Evolutionary conservation across 2,797 vertebrate species (phyloP).

Genomic region (Simalia tracyae): DNA sequence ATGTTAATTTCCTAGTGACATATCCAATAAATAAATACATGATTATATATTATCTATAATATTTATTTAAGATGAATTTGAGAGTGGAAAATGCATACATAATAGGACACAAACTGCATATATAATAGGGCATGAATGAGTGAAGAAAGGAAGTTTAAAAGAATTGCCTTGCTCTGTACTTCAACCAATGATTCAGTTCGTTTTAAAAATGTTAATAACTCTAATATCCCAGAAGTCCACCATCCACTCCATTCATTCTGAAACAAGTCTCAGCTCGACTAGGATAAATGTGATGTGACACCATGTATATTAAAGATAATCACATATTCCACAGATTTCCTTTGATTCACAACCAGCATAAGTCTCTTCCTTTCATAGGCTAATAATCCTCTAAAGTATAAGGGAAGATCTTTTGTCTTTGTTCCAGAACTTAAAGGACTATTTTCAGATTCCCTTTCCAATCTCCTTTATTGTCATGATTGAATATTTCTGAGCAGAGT

Average conservation of each 20-base stretch:
- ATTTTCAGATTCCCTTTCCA: not conserved
- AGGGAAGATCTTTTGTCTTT: conserved; percentile 42
- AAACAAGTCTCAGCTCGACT: conserved; percentile 23
- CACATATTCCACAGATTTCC: not conserved
- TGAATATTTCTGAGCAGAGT: not conserved
- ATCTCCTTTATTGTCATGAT: not conserved
- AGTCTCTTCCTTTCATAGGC: conserved; percentile 32
- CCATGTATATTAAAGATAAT: conserved; percentile 31
- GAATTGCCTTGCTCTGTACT: conserved; percentile 26
- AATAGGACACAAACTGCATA: not conserved
- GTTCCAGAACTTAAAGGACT: not conserved
- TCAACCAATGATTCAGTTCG: conserved; percentile 2
- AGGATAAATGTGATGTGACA: conserved; percentile 41
- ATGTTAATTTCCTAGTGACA: conserved; percentile 7
- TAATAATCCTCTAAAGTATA: conserved; percentile 34
- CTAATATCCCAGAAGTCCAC: conserved; percentile 11
- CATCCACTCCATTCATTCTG: not conserved
- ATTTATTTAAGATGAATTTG: conserved; percentile 37
- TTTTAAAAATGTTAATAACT: conserved; percentile 21
- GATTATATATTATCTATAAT: not conserved
- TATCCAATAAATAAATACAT: conserved; percentile 36
- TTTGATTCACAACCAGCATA: conserved; percentile 37
- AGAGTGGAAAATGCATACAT: conserved; percentile 30
- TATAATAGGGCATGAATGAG: not conserved
- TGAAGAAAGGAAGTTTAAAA: conserved; percentile 39